phyloP scores from a whole-genome alignment of 1,140 invertebrate species.

The Drosophila kanapiae region DNA sequence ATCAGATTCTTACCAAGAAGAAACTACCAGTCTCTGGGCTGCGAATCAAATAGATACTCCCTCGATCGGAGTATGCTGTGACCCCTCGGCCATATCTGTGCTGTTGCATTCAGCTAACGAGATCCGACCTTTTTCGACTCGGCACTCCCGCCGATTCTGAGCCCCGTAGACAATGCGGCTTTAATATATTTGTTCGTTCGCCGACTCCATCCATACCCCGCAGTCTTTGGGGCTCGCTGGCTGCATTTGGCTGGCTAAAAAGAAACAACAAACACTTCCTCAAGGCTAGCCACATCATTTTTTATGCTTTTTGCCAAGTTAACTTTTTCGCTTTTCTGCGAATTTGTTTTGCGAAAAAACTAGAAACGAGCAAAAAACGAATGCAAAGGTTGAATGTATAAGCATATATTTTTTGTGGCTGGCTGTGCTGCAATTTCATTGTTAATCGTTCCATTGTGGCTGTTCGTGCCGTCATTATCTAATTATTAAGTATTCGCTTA shows the following conservation, averaged over 20 bases:
- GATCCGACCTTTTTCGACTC: slow-evolving; percentile 17
- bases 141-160: slow-evolving; percentile 22
- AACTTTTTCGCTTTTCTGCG: slow-evolving; percentile 69
- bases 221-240: slow-evolving; percentile 37
- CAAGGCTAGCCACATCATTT: slow-evolving; percentile 69
- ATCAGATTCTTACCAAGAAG: slow-evolving; percentile 1
- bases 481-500: slow-evolving; percentile 61
- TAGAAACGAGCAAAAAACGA: slow-evolving; percentile 55
- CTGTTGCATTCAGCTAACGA: not conserved
- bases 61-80: not conserved
- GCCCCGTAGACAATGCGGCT: slow-evolving; percentile 16
- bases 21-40: not conserved
- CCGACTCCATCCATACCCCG: slow-evolving; percentile 13
- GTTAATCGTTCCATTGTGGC: slow-evolving; percentile 49
- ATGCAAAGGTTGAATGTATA: slow-evolving; percentile 58
- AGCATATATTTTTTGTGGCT: slow-evolving; percentile 27
- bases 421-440: slow-evolving; percentile 61
- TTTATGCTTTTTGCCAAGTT: slow-evolving; percentile 46
- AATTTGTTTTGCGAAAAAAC: slow-evolving; percentile 63
- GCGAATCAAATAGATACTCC: not conserved
- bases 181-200: slow-evolving; percentile 5
- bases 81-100: not conserved
- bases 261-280: slow-evolving; percentile 32
- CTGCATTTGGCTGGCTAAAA: slow-evolving; percentile 52
- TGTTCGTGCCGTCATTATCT: slow-evolving; percentile 68